phyloP scores from a whole-genome alignment of 2,888 invertebrate species.

The Dione vanillae region DNA sequence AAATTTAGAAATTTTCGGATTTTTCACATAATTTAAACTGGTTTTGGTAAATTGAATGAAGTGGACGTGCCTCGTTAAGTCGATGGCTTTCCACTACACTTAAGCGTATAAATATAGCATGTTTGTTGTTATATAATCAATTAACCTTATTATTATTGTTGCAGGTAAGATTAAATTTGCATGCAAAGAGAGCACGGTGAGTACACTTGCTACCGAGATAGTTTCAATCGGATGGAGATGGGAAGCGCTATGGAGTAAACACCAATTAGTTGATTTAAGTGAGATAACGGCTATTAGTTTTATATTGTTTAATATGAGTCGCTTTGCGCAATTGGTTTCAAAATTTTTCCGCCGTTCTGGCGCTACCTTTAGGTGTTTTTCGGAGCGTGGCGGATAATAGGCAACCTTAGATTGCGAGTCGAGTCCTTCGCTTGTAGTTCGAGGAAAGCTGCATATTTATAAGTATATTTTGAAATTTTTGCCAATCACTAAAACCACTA shows the following conservation, averaged over 20 bases:
- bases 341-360: constrained; percentile 80
- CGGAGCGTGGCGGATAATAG: constrained; percentile 83
- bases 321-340: constrained; percentile 79
- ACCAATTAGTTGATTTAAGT: constrained; percentile 79
- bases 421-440: constrained; percentile 78
- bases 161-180: constrained; percentile 68
- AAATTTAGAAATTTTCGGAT: constrained; percentile 61
- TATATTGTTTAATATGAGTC: constrained; percentile 81
- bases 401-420: constrained; percentile 80
- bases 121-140: constrained; percentile 38
- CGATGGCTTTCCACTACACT: constrained; percentile 35
- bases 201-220: constrained; percentile 55
- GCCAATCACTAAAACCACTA: constrained; percentile 59
- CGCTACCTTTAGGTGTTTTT: constrained; percentile 82
- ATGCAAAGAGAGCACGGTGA: constrained; percentile 55
- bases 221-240: constrained; percentile 45
- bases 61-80: constrained; percentile 39
- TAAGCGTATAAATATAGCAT: constrained; percentile 23
- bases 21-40: constrained; percentile 57
- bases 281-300: constrained; percentile 79
- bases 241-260: constrained; percentile 68
- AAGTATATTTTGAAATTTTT: constrained; percentile 70
- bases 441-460: constrained; percentile 80
- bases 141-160: constrained; percentile 61
- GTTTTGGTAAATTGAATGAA: constrained; percentile 33